Percentiles rank a stretch among this genome's conserved stretches.
phyloP scores from a whole-genome alignment of 1,140 invertebrate genomes.

The Trypoxylus dichotomus region DNA sequence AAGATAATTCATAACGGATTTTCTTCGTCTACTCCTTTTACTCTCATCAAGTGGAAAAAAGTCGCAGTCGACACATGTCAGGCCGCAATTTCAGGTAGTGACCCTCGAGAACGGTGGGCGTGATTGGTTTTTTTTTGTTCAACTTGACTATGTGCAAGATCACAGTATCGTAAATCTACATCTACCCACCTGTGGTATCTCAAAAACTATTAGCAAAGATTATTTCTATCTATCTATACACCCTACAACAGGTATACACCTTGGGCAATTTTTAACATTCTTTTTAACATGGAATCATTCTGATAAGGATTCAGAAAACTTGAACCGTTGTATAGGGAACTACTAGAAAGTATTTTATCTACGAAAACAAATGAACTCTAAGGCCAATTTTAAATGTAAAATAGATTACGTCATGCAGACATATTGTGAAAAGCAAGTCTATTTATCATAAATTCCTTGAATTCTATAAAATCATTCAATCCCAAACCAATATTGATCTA shows the following conservation, averaged over 20 bases:
- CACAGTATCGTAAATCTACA: constrained; percentile 28
- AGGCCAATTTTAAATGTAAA: too few relatives aligned
- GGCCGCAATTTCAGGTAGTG: constrained; percentile 29
- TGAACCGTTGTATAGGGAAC: too few relatives aligned
- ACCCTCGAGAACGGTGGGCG: constrained; percentile 26
- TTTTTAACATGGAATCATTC: neutral
- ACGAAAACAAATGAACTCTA: too few relatives aligned
- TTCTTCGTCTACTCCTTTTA: constrained; percentile 9
- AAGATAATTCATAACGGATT: constrained; percentile 28
- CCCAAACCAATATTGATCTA: too few relatives aligned
- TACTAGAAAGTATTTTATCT: too few relatives aligned
- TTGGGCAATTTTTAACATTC: neutral
- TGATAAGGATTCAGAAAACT: neutral
- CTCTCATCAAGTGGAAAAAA: constrained; percentile 6
- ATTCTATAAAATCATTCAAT: too few relatives aligned
- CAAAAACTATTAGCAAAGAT: constrained; percentile 29
- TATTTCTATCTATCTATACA: constrained; percentile 3
- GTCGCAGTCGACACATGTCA: constrained; percentile 28
- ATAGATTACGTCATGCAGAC: too few relatives aligned
- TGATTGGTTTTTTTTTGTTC: constrained; percentile 14
- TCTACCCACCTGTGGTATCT: constrained; percentile 29
- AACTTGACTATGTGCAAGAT: neutral
- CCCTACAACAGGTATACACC: neutral
- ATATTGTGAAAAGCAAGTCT: too few relatives aligned
- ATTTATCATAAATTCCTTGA: too few relatives aligned